These are phyloP conservation scores for Rhynchopsitta pachyrhyncha DNA, from an alignment of 2,113 vertebrate species.

Conservation along the genomic window DNA sequence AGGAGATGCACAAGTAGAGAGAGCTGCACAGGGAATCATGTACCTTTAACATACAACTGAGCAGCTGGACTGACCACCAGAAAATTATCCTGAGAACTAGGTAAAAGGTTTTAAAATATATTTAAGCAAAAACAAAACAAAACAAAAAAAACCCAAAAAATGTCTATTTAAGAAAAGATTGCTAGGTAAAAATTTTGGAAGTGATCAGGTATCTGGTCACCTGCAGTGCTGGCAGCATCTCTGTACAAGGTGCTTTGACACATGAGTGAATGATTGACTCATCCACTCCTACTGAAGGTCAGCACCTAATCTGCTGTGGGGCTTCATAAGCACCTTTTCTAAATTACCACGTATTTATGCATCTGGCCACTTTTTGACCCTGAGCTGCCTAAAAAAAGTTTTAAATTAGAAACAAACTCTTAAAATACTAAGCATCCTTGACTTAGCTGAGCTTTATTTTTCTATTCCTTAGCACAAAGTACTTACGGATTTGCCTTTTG, in stretches of 20 bases:
- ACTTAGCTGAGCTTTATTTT: not conserved
- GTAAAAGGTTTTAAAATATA: not conserved
- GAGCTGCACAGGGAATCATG: not conserved
- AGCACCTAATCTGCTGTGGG: not conserved
- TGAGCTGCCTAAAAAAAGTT: not conserved
- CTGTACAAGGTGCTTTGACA: not conserved
- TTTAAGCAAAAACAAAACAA: rapidly evolving
- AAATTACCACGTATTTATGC: not conserved
- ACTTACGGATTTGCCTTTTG: not conserved
- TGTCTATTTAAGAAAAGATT: not conserved
- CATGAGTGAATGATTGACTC: not conserved
- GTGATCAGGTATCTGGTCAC: not conserved
- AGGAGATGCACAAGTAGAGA: not conserved
- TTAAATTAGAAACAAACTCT: not conserved
- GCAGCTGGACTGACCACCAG: not conserved
- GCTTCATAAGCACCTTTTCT: not conserved
- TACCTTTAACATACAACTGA: not conserved
- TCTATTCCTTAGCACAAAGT: not conserved
- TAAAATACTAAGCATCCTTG: not conserved
- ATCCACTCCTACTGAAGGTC: not conserved
- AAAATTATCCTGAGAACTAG: not conserved
- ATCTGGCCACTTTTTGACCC: not conserved
- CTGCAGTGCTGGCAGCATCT: not conserved
- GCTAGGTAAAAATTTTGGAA: not conserved
- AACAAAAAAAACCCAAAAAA: rapidly evolving